Evolutionary conservation across 2,888 invertebrate genomes (phyloP).

Genomic region (Agonum fuliginosum): DNA sequence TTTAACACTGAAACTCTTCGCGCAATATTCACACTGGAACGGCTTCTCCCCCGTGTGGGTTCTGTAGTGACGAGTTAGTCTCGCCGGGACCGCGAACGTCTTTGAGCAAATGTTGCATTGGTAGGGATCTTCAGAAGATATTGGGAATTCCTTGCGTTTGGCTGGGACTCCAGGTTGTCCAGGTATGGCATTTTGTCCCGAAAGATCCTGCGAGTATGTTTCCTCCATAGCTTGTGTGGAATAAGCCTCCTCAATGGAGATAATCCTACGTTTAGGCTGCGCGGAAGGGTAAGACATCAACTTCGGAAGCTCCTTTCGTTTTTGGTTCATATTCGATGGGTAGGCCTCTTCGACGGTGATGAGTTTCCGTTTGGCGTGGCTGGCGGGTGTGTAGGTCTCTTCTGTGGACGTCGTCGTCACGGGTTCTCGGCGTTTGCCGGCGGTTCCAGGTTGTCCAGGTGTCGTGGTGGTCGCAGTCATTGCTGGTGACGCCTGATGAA

Average conservation of each 20-base stretch:
- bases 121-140: constrained; percentile 81
- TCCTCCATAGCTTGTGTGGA: constrained; percentile 17
- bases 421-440: constrained; percentile 65
- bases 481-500: constrained; percentile 60
- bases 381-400: constrained; percentile 63
- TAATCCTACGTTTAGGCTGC: neutral
- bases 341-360: constrained; percentile 53
- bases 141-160: constrained; percentile 66
- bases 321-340: neutral
- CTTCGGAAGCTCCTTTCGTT: constrained; percentile 29
- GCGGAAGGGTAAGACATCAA: constrained; percentile 11
- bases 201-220: neutral
- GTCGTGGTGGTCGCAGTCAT: constrained; percentile 51
- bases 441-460: constrained; percentile 67
- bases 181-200: constrained; percentile 78
- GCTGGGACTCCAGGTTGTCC: constrained; percentile 58
- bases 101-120: constrained; percentile 93
- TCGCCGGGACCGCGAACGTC: constrained; percentile 92
- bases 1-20: constrained; percentile 94
- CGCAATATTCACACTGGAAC: constrained; percentile 93
- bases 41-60: constrained; percentile 95
- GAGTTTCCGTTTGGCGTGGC: constrained; percentile 58
- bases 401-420: constrained; percentile 68
- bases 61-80: constrained; percentile 88
- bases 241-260: neutral